A percentile compares a stretch with the other conserved stretches of the same genome.
Evolutionary conservation across 1,140 invertebrate species (phyloP).

Genomic region (Euura lappo): DNA sequence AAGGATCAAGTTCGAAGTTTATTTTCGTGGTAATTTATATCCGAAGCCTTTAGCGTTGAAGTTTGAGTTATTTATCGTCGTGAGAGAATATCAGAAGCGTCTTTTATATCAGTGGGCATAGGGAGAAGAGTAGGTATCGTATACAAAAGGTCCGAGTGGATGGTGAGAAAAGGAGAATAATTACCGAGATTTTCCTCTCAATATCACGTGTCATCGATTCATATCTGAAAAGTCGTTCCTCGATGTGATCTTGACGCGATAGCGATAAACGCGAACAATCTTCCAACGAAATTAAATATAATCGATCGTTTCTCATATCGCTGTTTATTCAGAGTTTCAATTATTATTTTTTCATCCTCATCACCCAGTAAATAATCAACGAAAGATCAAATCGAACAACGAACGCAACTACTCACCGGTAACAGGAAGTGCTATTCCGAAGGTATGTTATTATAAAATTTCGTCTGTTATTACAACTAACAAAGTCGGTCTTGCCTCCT

Average conservation of each 20-base stretch:
- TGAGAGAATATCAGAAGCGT: too few relatives aligned
- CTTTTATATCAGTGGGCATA: too few relatives aligned
- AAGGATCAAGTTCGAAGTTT: too few relatives aligned
- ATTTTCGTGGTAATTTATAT: too few relatives aligned
- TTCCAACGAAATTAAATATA: not conserved
- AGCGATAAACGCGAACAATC: not conserved
- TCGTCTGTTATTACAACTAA: constrained; percentile 3
- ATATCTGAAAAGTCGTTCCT: not conserved
- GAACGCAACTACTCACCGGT: not conserved
- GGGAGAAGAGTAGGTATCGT: too few relatives aligned
- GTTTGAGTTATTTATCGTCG: too few relatives aligned
- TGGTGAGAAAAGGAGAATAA: constrained; percentile 1
- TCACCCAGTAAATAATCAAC: not conserved
- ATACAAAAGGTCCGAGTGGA: too few relatives aligned
- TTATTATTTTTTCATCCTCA: not conserved
- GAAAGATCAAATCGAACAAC: not conserved
- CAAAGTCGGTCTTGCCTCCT: not conserved
- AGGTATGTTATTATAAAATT: not conserved
- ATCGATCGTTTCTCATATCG: not conserved
- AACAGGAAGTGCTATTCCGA: not conserved
- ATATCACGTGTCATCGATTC: not conserved
- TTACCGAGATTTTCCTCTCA: not conserved
- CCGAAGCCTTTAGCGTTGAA: too few relatives aligned
- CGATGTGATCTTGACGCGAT: not conserved
- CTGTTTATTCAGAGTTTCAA: not conserved